Evolutionary conservation across 2,113 vertebrate species (phyloP), one percentile per base, ranked within the genome.

Genomic region (Acinonyx jubatus): DNA sequence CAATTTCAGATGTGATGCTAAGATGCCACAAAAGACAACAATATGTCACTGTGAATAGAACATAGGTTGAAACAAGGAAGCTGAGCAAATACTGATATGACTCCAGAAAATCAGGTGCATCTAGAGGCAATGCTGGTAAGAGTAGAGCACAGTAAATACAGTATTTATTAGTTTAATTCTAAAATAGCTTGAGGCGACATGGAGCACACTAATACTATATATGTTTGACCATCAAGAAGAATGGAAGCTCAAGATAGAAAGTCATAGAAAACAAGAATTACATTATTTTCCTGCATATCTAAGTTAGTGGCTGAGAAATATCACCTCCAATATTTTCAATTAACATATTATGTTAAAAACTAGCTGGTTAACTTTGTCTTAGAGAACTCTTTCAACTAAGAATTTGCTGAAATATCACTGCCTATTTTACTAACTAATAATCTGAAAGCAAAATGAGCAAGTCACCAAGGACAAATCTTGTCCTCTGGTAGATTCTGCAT

Each of bases 381-480:
- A 95, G 83, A 94, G 73, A 92, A 96, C 29, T 74, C 83, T 96
- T 92, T 95, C 68, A 96, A 96, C 36, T 57, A 94, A 88, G 71
- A 69, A 91, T 81, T 45, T 68, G 41, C 68, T 84, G 45, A 96
- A 95, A 82, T 97, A 97, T 73, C 71, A 86, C 74, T 78, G 89
- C 96, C 74, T 80, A 36, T 94, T 97, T 97, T 83, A 86, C 74
- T 76, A 92, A 97, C 93, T 96, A 97, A 93, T 68, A 93, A 93
- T 94, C 97, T 89, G 89, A 96, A 97, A 97, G 63, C 55, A 94
- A 94, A 98, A 97, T 86, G 89, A 97, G 88, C 48, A 97, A 97
- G 79, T 95, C 94, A 96, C 92, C 96, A 97, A 98, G 97, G 96
- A 98, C 88, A 97, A 97, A 94, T 9, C 57, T 50, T 86, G 78